Evolutionary conservation across 2,888 invertebrate genomes (phyloP).

Genomic region (Neoascia interrupta): DNA sequence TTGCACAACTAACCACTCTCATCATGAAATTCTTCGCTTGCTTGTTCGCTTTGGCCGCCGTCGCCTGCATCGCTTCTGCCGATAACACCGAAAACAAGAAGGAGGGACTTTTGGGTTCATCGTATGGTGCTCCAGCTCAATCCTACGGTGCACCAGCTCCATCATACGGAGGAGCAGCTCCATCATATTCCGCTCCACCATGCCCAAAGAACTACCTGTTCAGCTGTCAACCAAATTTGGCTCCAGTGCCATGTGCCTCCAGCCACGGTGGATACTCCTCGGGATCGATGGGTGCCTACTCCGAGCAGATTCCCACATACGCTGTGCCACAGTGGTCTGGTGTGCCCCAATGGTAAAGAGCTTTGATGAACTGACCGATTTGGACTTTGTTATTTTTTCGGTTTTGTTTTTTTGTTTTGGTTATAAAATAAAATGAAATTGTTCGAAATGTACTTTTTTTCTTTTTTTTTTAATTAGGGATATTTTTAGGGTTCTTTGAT

Average conservation of each 20-base stretch:
- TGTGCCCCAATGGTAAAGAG: conserved; percentile 36
- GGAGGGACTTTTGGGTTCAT: conserved; percentile 35
- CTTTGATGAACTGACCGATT: not conserved
- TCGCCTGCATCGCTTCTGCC: conserved; percentile 73
- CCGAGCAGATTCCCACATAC: conserved; percentile 72
- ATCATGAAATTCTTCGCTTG: conserved; percentile 76
- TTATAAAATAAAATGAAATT: conserved; percentile 13
- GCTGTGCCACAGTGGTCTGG: conserved; percentile 10
- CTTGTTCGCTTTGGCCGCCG: conserved; percentile 71
- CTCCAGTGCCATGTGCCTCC: conserved; percentile 74
- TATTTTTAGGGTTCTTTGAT: too few species aligned
- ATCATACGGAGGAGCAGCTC: too few species aligned
- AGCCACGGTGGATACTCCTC: conserved; percentile 72
- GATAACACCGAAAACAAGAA: conserved; percentile 55
- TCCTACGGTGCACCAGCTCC: conserved; percentile 37
- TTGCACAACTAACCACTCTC: conserved; percentile 25
- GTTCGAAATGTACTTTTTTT: not conserved
- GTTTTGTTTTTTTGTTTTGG: conserved; percentile 20
- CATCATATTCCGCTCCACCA: conserved; percentile 51
- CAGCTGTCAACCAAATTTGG: conserved; percentile 75
- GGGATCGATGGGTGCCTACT: conserved; percentile 76
- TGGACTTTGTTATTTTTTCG: conserved; percentile 30
- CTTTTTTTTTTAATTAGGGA: too few species aligned
- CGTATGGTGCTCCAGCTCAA: conserved; percentile 71
- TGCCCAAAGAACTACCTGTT: conserved; percentile 76